Evolutionary conservation across 1,140 invertebrate species (phyloP).

Genomic region (Lepidotrigona ventralis): DNA sequence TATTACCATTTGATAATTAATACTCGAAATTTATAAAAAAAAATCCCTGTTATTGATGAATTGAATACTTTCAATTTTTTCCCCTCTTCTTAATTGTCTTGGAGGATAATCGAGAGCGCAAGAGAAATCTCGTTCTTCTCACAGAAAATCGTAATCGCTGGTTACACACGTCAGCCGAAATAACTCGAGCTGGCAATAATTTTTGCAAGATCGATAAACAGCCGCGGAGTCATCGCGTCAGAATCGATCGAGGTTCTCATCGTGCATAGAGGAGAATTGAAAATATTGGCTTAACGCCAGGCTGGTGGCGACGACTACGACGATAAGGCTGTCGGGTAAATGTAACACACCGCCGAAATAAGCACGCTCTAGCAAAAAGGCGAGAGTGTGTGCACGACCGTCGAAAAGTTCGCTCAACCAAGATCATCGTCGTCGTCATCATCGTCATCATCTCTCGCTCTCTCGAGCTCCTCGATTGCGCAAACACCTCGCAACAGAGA

Average conservation of each 20-base stretch:
- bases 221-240: not conserved
- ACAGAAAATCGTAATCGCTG: too few species aligned
- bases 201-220: slow-evolving; percentile 29
- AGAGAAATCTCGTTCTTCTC: too few species aligned
- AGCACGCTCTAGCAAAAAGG: slow-evolving; percentile 30
- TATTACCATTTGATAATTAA: not conserved
- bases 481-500: too few species aligned
- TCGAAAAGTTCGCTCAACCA: slow-evolving; percentile 2
- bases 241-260: slow-evolving; percentile 41
- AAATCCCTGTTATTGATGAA: not conserved
- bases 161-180: not conserved
- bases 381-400: slow-evolving; percentile 24
- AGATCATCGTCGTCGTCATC: not conserved
- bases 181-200: not conserved
- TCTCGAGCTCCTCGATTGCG: not conserved
- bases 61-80: too few species aligned
- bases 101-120: too few species aligned
- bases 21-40: not conserved
- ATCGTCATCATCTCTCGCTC: not conserved
- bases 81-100: too few species aligned
- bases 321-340: slow-evolving; percentile 33
- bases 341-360: slow-evolving; percentile 54
- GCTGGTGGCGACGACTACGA: slow-evolving; percentile 23
- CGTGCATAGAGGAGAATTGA: slow-evolving; percentile 45
- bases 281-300: slow-evolving; percentile 58